These are phyloP conservation scores for Trematocara unimaculatum DNA, from an alignment of 2,113 vertebrate genomes.

Conservation along the genomic window DNA sequence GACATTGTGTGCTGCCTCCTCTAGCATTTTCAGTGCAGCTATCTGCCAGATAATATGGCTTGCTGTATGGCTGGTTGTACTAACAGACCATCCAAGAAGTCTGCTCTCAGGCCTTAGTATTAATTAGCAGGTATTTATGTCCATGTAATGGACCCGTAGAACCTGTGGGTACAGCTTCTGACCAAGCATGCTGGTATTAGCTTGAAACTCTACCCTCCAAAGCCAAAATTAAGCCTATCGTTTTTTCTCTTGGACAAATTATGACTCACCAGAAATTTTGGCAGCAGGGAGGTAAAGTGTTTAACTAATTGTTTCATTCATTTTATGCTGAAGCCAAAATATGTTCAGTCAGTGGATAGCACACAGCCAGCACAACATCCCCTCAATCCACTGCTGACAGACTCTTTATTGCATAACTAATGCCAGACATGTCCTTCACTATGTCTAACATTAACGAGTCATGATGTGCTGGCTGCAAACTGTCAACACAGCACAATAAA, in stretches of 20 bases:
- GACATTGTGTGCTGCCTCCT: not conserved
- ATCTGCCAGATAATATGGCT: not conserved
- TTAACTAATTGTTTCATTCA: not conserved
- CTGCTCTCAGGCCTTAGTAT: not conserved
- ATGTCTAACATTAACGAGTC: slow-evolving; percentile 23
- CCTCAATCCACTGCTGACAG: not conserved
- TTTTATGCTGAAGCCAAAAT: not conserved
- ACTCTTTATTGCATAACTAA: slow-evolving; percentile 24
- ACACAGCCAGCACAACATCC: not conserved
- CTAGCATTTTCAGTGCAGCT: not conserved
- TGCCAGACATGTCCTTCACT: not conserved
- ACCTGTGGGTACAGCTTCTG: not conserved
- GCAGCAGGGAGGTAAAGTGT: not conserved
- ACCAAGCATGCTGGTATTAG: not conserved
- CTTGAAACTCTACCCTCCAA: not conserved
- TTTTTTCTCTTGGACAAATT: not conserved
- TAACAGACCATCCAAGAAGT: not conserved
- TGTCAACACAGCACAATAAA: not conserved
- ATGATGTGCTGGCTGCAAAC: slow-evolving; percentile 6
- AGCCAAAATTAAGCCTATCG: not conserved
- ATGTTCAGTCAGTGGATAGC: not conserved
- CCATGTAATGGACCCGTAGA: not conserved
- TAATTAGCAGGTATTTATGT: not conserved
- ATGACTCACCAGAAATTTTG: not conserved
- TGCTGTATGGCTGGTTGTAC: not conserved